Evolutionary conservation across 2,888 invertebrate genomes (phyloP), one percentile per base, ranked within the genome.

Genomic region (Mechanitis messenoides): DNA sequence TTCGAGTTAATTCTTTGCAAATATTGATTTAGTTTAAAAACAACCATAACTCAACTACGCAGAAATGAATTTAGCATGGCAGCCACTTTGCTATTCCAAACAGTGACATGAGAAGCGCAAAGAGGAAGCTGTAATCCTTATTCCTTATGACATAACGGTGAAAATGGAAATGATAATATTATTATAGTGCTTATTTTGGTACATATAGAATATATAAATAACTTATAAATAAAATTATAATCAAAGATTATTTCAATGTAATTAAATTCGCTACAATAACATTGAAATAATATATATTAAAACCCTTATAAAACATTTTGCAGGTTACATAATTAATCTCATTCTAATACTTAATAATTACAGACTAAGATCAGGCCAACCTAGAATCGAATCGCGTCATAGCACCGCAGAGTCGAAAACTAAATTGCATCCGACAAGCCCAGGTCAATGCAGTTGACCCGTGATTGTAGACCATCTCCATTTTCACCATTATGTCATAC

Each of bases 371-470:
- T 53, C 54, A 53, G 28, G 47, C 57, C 20, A 54, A 46, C 45
- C 61, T 55, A 66, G 63, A 66, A 66, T 56, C 62, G 59, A 56
- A 58, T 58, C 46, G 62, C 63, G 58, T 61, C 60, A 65, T 55
- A 59, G 58, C 46, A 63, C 59, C 56, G 31, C 58, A 59, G 56
- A 56, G 58, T 59, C 55, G 61, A 65, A 67, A 67, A 65, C 65
- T 65, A 65, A 67, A 65, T 63, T 65, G 61, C 67, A 63, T 63
- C 61, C 58, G 60, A 47, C 59, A 53, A 65, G 58, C 63, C 63
- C 60, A 61, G 67, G 63, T 63, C 67, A 67, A 61, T 65, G 59
- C 58, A 63, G 58, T 65, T 63, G 64, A 65, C 67, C 58, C 56
- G 67, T 50, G 62, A 58, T 63, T 67, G 46, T 58, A 65, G 64